Evolutionary conservation across 2,797 vertebrate species (phyloP).

Genomic region (Microtus agrestis): DNA sequence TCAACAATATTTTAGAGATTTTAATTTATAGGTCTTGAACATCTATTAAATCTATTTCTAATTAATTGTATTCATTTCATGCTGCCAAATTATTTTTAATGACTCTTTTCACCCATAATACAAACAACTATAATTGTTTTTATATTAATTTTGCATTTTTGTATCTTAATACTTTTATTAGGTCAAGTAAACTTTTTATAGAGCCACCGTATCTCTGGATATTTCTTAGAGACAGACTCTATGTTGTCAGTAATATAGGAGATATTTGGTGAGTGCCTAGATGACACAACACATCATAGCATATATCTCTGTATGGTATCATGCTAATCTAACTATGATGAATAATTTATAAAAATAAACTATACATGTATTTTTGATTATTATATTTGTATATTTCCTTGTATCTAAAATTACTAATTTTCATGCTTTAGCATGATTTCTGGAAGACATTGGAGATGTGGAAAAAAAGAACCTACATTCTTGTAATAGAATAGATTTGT

Average conservation of each 20-base stretch:
- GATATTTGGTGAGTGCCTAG: background rate
- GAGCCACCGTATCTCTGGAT: background rate
- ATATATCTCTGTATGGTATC: background rate
- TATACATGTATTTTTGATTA: background rate
- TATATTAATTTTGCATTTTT: background rate
- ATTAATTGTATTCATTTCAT: constrained; percentile 50
- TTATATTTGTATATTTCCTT: background rate
- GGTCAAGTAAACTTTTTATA: background rate
- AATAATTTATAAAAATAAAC: background rate
- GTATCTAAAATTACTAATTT: background rate
- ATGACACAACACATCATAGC: background rate
- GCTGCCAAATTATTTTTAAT: background rate
- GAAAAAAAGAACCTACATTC: background rate
- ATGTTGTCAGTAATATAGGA: background rate
- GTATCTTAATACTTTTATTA: constrained; percentile 15
- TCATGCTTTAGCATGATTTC: background rate
- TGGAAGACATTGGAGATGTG: background rate
- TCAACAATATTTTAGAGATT: background rate
- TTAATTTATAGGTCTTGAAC: background rate
- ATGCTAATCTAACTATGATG: background rate
- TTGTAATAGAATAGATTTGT: constrained; percentile 15
- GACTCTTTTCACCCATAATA: background rate
- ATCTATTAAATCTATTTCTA: constrained; percentile 50
- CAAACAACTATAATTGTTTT: constrained; percentile 1
- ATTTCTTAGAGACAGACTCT: background rate